Evolutionary conservation across 2,113 vertebrate genomes (phyloP).

Genomic region (Pseudopodoces humilis): DNA sequence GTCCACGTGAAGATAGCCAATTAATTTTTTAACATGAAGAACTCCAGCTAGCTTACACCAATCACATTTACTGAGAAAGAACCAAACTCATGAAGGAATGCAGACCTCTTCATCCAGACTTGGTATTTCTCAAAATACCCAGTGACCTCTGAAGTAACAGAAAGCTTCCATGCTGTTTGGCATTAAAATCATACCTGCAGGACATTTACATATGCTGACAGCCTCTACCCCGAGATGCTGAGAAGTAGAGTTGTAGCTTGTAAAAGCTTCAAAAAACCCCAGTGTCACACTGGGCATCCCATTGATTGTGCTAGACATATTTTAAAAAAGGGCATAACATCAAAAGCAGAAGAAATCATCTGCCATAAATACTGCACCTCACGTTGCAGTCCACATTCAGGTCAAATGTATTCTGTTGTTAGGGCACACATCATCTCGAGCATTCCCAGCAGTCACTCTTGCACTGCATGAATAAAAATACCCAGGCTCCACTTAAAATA

Average conservation of each 20-base stretch:
- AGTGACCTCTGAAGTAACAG: background rate
- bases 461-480: background rate
- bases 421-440: background rate
- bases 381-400: background rate
- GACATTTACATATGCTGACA: background rate
- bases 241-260: background rate
- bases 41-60: background rate
- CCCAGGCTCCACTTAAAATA: background rate
- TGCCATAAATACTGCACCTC: background rate
- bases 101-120: background rate
- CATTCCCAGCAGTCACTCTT: background rate
- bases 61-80: background rate
- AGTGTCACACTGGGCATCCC: background rate
- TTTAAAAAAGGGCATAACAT: background rate
- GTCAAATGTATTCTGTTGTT: background rate
- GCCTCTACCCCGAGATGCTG: background rate
- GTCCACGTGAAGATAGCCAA: accelerated
- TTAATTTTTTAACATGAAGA: background rate
- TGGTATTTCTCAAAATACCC: background rate
- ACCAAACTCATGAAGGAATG: background rate
- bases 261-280: background rate
- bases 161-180: background rate
- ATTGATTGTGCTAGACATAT: background rate
- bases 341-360: background rate
- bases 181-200: background rate